Percentiles rank a stretch among this genome's conserved stretches.
These are phyloP conservation scores for Lagenorhynchus albirostris DNA, from an alignment of 2,113 vertebrate genomes.

Conservation along the genomic window DNA sequence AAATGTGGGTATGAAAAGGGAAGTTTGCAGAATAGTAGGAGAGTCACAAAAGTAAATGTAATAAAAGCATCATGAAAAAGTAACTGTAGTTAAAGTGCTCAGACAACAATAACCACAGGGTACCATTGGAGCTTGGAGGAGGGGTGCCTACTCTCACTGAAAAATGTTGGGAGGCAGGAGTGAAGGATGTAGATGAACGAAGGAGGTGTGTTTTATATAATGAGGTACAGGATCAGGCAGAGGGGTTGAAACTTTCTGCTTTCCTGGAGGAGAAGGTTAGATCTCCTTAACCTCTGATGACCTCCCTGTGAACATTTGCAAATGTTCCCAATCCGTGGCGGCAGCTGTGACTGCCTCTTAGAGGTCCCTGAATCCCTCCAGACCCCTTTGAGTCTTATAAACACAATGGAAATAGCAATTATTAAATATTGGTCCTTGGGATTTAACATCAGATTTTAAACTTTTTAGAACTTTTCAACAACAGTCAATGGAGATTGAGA, in stretches of 20 bases:
- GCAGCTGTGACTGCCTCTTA: background rate
- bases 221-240: background rate
- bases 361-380: background rate
- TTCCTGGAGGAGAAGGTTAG: background rate
- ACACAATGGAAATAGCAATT: background rate
- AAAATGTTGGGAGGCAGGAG: background rate
- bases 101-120: background rate
- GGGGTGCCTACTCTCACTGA: background rate
- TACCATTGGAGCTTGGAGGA: background rate
- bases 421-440: background rate
- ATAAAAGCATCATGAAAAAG: background rate
- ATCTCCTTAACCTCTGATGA: background rate
- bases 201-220: background rate
- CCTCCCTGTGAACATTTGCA: background rate
- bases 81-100: background rate
- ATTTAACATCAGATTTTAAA: conserved; percentile 6
- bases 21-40: background rate
- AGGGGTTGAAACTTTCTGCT: background rate
- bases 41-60: background rate
- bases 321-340: background rate
- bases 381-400: background rate
- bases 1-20: background rate
- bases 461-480: background rate
- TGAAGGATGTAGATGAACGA: background rate
- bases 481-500: background rate